Evolutionary conservation across 2,888 invertebrate genomes (phyloP).

Genomic region (Phortica magna): DNA sequence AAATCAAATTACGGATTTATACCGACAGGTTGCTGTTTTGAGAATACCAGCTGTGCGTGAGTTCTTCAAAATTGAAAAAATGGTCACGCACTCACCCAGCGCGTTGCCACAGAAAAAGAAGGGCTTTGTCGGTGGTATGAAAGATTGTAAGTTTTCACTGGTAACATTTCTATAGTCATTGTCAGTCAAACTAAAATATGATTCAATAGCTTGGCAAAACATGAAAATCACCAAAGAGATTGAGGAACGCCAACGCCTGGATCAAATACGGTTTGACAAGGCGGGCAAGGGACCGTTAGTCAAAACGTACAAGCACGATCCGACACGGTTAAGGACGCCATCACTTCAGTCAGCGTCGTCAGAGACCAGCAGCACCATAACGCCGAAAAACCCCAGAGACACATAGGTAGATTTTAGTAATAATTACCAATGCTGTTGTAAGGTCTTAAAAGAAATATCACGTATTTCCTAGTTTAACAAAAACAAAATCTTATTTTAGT

Average conservation of each 20-base stretch:
- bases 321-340: slow-evolving; percentile 80
- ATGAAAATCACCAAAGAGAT: slow-evolving; percentile 88
- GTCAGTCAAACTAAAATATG: background rate
- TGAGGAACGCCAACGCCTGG: slow-evolving; percentile 86
- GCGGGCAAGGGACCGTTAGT: slow-evolving; percentile 92
- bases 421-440: background rate
- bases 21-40: slow-evolving; percentile 82
- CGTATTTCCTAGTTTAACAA: slow-evolving; percentile 4
- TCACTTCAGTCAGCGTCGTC: slow-evolving; percentile 72
- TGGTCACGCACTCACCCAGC: slow-evolving; percentile 81
- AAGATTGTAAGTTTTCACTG: slow-evolving; percentile 83
- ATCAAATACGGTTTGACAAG: slow-evolving; percentile 87
- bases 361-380: background rate
- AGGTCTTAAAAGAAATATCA: slow-evolving; percentile 1
- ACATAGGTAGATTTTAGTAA: background rate
- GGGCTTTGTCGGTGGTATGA: slow-evolving; percentile 87
- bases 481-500: slow-evolving; percentile 2
- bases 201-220: slow-evolving; percentile 86
- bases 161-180: background rate
- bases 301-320: slow-evolving; percentile 93
- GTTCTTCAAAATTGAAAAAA: slow-evolving; percentile 86
- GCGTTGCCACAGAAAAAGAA: slow-evolving; percentile 84
- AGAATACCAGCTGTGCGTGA: slow-evolving; percentile 86
- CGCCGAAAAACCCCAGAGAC: background rate
- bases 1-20: background rate